Conservation (phyloP, 1,140 invertebrate genomes). For the Pentalonia nigronervosa region DNA sequence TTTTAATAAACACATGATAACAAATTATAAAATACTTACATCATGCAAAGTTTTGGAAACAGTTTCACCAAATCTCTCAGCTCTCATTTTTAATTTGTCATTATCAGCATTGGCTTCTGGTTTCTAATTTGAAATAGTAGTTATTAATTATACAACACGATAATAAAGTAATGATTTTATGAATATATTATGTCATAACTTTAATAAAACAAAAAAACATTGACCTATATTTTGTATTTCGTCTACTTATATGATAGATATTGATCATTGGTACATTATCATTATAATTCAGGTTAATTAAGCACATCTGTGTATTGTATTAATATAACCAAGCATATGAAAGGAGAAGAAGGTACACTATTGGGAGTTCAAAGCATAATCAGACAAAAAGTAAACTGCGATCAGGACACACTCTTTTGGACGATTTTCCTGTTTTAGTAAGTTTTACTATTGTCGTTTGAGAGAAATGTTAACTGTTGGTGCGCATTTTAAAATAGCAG, state of each 20-base stretch:
- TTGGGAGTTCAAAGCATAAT: background rate
- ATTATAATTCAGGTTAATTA: background rate
- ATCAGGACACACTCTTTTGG: too few species aligned
- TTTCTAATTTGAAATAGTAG: slow-evolving; percentile 22
- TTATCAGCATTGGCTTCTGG: slow-evolving; percentile 14
- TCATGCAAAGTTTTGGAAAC: slow-evolving; percentile 52
- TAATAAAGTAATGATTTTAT: background rate
- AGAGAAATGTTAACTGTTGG: too few species aligned
- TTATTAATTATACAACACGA: background rate
- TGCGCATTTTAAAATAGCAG: too few species aligned
- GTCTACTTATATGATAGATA: background rate
- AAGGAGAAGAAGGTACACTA: background rate
- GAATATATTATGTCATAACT: background rate
- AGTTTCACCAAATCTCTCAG: slow-evolving; percentile 47
- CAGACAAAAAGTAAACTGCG: too few species aligned
- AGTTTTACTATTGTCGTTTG: too few species aligned
- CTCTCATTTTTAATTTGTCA: slow-evolving; percentile 51
- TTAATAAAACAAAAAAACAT: background rate
- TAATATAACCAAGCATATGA: background rate
- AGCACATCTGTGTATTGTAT: background rate
- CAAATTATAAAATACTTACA: slow-evolving; percentile 27
- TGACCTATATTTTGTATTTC: background rate
- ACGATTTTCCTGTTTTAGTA: too few species aligned
- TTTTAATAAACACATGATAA: background rate
- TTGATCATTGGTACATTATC: too few species aligned